These are phyloP conservation scores for Callocephalon fimbriatum DNA, from an alignment of 2,113 vertebrate genomes.

Conservation along the genomic window DNA sequence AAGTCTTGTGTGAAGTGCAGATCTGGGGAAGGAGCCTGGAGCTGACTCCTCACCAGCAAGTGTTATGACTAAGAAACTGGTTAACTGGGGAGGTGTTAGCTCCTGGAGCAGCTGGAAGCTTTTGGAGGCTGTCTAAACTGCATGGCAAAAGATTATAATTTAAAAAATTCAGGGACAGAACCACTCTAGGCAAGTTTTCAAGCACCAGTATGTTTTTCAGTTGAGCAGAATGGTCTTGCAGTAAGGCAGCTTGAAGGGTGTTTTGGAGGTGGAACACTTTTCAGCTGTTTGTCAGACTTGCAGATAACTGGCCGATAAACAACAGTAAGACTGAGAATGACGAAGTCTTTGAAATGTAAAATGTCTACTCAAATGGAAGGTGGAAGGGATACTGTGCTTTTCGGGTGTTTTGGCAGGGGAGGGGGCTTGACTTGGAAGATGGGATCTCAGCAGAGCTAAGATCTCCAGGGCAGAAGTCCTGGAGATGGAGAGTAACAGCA, in stretches of 20 bases:
- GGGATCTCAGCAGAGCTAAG: not conserved
- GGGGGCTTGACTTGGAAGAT: not conserved
- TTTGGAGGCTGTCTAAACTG: not conserved
- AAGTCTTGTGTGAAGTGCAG: not conserved
- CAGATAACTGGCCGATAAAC: not conserved
- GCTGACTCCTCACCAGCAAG: not conserved
- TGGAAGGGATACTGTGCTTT: not conserved
- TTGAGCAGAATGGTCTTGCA: not conserved
- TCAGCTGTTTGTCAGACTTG: not conserved
- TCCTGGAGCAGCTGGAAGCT: not conserved
- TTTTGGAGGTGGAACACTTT: not conserved
- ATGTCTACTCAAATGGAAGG: not conserved
- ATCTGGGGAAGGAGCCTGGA: not conserved
- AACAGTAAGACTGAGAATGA: not conserved
- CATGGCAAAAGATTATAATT: not conserved
- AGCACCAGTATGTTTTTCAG: accelerated
- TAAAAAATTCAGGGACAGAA: not conserved
- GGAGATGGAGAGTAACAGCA: not conserved
- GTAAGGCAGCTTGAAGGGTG: not conserved
- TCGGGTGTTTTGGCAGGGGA: not conserved
- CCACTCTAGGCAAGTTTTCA: not conserved
- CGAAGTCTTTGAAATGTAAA: not conserved
- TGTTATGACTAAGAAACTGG: accelerated
- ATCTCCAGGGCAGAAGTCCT: not conserved
- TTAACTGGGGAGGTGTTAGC: not conserved